phyloP scores from a whole-genome alignment of 2,888 invertebrate species.

The Digitonthophagus gazella region DNA sequence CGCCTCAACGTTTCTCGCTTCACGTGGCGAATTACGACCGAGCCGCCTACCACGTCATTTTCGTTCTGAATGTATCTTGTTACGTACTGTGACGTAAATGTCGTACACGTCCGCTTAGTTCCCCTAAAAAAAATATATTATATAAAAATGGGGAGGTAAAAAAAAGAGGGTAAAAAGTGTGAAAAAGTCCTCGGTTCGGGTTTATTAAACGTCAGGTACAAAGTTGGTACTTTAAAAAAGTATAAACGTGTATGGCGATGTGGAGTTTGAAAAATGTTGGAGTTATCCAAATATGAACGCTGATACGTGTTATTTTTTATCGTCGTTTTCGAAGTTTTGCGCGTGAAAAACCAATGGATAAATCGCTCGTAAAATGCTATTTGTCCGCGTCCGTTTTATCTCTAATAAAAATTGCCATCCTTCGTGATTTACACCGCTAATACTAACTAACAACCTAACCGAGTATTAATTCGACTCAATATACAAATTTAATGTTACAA shows the following conservation, averaged over 20 bases:
- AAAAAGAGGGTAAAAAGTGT: too few species aligned
- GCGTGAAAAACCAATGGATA: neutral
- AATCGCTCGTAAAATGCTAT: neutral
- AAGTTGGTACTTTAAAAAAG: too few species aligned
- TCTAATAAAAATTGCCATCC: neutral
- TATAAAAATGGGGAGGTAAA: too few species aligned
- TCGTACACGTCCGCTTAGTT: too few species aligned
- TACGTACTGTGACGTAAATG: neutral
- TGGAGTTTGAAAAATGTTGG: neutral
- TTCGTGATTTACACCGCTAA: neutral
- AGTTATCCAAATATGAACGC: neutral
- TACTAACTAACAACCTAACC: neutral
- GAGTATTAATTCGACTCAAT: neutral
- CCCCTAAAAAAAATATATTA: too few species aligned
- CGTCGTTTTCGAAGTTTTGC: neutral
- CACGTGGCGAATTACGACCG: neutral
- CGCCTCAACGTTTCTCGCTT: neutral
- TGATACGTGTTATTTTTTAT: neutral
- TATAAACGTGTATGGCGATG: too few species aligned
- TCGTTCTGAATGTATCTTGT: too few species aligned
- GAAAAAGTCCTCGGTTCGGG: too few species aligned
- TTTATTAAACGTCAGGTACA: too few species aligned
- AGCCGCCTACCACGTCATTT: neutral
- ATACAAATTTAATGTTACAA: neutral
- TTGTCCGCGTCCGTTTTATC: neutral